Base-by-base conservation (phyloP, 2,888 invertebrate species). In the Prosapia bicincta region DNA sequence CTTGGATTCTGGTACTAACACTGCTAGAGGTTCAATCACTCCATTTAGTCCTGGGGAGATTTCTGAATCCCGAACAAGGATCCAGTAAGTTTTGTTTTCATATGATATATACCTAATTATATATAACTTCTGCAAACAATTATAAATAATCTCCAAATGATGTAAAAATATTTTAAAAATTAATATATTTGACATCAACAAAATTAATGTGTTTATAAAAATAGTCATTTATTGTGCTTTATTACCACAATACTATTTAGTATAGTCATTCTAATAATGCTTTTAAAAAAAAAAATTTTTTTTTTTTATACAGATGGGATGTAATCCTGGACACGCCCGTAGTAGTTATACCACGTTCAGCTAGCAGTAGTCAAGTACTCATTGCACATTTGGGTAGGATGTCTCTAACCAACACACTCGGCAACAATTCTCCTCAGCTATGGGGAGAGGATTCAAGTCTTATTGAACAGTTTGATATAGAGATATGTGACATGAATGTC, bases 361-460 rank as follows among this genome's bases (percentile, higher is more conserved):
- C 92, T 30, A 88, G 88, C 80, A 96, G 95, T 84, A 83, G 90
- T 13, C 92, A 96, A 83, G 96, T 97, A 72, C 89, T 97, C 81
- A 94, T 98, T 65, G 96, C 95, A 20, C 97, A 97, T 88, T 89
- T 98, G 79, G 98, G 98, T 54, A 93, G 94, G 84, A 97, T 97
- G 84, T 90, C 91, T 26, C 86, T 88, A 15, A 80, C 78, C 54
- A 84, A 84, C 76, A 76, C 76, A n/a, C 54, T 69, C 9, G 26
- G 65, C 15, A 43, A 67, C 32, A 66, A 67, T n/a, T 54, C 43
- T 13, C 54, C 71, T 26, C 70, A 71, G 25, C 70, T 66, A 15
- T 76, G 76, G 76, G 73, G 72, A 26, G 68, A 75, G 13, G 71
- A 75, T 20, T 78, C 78, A 2, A 77, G 71, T 68, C 70, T 81